Percentiles rank a stretch among this genome's conserved stretches.
Evolutionary conservation across 2,113 vertebrate species (phyloP).

Genomic region (Petromus typicus): DNA sequence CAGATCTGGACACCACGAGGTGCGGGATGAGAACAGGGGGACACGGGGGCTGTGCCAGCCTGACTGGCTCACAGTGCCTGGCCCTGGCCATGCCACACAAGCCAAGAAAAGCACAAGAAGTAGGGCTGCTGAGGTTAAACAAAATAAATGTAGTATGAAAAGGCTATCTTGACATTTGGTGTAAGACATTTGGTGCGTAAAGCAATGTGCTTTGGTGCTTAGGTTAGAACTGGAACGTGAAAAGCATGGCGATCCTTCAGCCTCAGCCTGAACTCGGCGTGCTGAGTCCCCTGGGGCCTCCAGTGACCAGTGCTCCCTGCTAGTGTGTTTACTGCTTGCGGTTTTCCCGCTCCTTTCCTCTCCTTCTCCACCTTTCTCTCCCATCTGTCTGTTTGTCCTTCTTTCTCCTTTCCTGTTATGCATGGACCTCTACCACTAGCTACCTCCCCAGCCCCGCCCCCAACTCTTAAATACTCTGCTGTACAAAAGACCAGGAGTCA

Average conservation of each 20-base stretch:
- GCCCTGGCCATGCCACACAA: neutral
- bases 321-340: neutral
- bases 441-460: neutral
- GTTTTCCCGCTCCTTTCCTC: neutral
- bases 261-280: neutral
- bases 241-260: neutral
- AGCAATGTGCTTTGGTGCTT: neutral
- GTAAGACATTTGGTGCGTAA: neutral
- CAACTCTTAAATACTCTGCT: neutral
- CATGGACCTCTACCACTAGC: no score
- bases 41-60: neutral
- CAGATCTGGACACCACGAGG: neutral
- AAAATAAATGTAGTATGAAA: neutral
- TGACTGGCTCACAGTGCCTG: neutral
- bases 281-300: neutral
- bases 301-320: neutral
- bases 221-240: neutral
- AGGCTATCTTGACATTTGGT: neutral
- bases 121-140: neutral
- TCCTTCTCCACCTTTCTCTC: neutral
- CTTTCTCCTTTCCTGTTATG: no score
- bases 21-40: neutral
- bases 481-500: neutral
- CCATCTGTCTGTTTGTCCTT: no score
- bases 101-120: neutral